Conservation (phyloP, 1,140 invertebrate species). For the Samia ricini region DNA sequence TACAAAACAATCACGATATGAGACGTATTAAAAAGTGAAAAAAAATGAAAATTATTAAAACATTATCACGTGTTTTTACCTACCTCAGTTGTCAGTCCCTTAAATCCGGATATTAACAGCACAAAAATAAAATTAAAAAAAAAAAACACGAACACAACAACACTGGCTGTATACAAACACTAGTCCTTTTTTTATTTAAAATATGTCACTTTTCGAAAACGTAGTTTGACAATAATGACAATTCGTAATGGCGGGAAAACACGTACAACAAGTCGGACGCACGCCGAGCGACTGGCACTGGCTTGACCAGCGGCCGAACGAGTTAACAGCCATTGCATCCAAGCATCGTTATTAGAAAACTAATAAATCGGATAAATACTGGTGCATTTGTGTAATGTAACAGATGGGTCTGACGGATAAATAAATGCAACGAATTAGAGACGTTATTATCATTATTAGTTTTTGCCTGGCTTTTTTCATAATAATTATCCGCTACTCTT, state of each 20-base stretch:
- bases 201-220: conserved; percentile 38
- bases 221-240: conserved; percentile 18
- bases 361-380: conserved; percentile 35
- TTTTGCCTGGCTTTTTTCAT: too few relatives aligned
- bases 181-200: conserved; percentile 34
- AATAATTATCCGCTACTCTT: too few relatives aligned
- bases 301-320: conserved; percentile 20
- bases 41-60: conserved; percentile 38
- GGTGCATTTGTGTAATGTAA: conserved; percentile 35
- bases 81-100: conserved; percentile 47
- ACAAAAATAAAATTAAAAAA: conserved; percentile 25
- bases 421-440: conserved; percentile 5
- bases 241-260: conserved; percentile 22
- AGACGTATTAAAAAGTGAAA: conserved; percentile 2
- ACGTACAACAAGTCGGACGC: conserved; percentile 25
- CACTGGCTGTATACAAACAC: conserved; percentile 33
- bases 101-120: conserved; percentile 33
- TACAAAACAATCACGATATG: neutral
- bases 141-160: conserved; percentile 40
- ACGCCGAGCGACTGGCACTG: conserved; percentile 28
- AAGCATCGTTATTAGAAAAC: conserved; percentile 37
- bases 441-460: conserved; percentile 1
- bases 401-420: neutral
- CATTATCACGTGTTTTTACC: conserved; percentile 36
- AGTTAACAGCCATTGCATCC: conserved; percentile 32